These are phyloP conservation scores for Spondyliosoma cantharus DNA, from an alignment of 2,797 vertebrate genomes.

Conservation along the genomic window DNA sequence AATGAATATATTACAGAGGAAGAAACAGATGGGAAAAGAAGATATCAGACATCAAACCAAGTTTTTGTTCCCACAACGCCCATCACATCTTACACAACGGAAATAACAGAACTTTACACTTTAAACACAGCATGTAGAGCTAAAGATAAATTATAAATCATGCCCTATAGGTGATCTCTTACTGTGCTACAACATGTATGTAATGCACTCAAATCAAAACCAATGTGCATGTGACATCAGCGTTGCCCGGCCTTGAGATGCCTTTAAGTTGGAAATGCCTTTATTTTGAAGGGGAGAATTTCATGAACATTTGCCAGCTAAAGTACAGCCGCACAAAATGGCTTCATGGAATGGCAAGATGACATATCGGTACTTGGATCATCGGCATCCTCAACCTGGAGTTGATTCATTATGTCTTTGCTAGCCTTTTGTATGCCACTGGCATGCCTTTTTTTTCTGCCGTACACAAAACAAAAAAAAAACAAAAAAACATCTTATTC, in stretches of 20 bases:
- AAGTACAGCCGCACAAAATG: conserved; percentile 5
- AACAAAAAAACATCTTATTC: conserved; percentile 2
- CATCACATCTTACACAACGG: conserved; percentile 38
- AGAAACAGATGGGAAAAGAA: conserved; percentile 39
- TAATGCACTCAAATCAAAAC: conserved; percentile 23
- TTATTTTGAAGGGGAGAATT: background rate
- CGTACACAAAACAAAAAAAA: background rate
- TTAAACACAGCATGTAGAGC: conserved; percentile 24
- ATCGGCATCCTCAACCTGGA: conserved; percentile 14
- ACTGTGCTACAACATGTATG: conserved; percentile 12
- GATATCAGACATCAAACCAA: conserved; percentile 30
- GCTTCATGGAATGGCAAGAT: conserved; percentile 16
- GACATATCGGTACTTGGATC: conserved; percentile 20
- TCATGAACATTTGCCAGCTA: conserved; percentile 10
- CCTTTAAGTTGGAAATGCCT: conserved; percentile 4
- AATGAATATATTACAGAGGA: conserved; percentile 65
- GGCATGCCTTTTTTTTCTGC: background rate
- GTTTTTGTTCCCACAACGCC: conserved; percentile 39
- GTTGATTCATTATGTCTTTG: conserved; percentile 7
- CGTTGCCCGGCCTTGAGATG: background rate
- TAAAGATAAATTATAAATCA: conserved; percentile 28
- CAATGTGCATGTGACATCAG: conserved; percentile 19
- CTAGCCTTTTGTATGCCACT: conserved; percentile 16
- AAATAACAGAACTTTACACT: conserved; percentile 18
- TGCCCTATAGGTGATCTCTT: conserved; percentile 12